A percentile compares a stretch with the other conserved stretches of the same genome.
Evolutionary conservation across 2,888 invertebrate species (phyloP).

Genomic region (Xestobium rufovillosum): DNA sequence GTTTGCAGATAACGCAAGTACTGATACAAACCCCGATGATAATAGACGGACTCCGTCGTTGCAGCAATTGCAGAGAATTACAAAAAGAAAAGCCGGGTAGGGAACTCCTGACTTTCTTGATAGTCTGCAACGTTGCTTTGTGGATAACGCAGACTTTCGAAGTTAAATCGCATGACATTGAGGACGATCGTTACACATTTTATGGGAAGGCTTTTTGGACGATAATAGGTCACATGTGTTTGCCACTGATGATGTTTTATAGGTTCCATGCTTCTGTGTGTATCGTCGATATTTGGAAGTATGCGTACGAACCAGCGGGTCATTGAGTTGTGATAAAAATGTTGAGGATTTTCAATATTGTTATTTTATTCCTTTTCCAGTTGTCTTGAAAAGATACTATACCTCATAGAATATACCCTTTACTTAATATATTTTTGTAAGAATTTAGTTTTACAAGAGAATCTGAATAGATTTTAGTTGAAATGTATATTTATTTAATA

Average conservation of each 20-base stretch:
- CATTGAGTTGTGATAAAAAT: conserved; percentile 16
- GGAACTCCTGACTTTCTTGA: conserved; percentile 67
- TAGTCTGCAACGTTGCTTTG: conserved; percentile 68
- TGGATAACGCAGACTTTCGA: conserved; percentile 71
- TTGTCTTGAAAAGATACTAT: too few relatives aligned
- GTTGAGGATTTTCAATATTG: neutral
- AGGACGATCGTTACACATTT: conserved; percentile 53
- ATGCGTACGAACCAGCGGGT: conserved; percentile 58
- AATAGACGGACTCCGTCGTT: conserved; percentile 66
- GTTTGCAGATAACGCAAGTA: conserved; percentile 59
- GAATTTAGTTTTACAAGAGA: too few relatives aligned
- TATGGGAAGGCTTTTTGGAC: conserved; percentile 67
- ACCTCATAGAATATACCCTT: too few relatives aligned
- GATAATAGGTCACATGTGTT: conserved; percentile 62
- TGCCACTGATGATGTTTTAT: conserved; percentile 71
- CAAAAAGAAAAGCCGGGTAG: conserved; percentile 64
- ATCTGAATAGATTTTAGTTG: too few relatives aligned
- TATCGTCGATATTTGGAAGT: conserved; percentile 71
- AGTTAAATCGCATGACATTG: conserved; percentile 48
- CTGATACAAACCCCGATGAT: conserved; percentile 67
- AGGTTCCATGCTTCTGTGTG: conserved; percentile 74
- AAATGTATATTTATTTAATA: too few relatives aligned
- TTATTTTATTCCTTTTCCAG: neutral
- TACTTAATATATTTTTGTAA: too few relatives aligned
- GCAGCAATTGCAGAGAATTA: conserved; percentile 56